Conservation (phyloP, 1,140 invertebrate species). For the Zaprionus ghesquierei region DNA sequence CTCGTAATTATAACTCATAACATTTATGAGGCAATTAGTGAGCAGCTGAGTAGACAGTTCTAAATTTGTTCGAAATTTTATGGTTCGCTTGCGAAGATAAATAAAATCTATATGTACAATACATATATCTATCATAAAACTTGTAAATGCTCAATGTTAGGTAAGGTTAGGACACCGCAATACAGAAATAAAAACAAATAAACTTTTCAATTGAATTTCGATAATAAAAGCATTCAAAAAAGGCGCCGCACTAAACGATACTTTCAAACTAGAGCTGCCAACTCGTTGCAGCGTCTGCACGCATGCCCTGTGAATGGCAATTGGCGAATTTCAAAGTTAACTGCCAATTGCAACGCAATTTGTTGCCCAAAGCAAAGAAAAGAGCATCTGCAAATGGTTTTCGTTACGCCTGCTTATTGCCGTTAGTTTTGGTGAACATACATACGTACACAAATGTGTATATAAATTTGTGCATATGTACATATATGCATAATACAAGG, state of each 20-base stretch:
- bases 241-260: background rate
- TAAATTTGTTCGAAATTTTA: constrained; percentile 3
- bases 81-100: background rate
- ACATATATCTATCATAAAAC: no score
- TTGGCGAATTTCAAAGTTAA: background rate
- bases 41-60: background rate
- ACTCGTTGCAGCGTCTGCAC: background rate
- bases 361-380: background rate
- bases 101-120: background rate
- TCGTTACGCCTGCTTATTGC: background rate
- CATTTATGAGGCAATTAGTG: constrained; percentile 2
- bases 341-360: background rate
- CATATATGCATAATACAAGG: constrained; percentile 36
- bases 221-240: background rate
- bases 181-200: background rate
- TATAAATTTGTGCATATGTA: background rate
- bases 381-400: background rate
- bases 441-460: background rate
- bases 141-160: background rate
- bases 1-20: constrained; percentile 7
- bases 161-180: background rate
- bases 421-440: background rate
- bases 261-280: background rate
- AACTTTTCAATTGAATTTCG: background rate
- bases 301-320: background rate